phyloP scores from a whole-genome alignment of 2,888 invertebrate species.

The Xanthostigma xanthostigma region DNA sequence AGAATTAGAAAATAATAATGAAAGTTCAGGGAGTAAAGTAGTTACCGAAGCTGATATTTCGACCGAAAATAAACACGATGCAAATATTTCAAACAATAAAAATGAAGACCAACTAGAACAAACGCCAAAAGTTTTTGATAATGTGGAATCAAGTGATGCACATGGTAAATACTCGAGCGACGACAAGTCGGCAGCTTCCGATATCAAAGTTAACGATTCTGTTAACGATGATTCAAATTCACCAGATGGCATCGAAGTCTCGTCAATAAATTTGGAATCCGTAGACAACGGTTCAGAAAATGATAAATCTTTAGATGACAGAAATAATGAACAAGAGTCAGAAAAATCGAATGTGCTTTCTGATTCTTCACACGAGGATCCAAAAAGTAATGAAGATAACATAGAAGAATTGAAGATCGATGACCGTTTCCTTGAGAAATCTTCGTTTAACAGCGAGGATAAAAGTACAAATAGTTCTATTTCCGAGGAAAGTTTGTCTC shows the following conservation, averaged over 20 bases:
- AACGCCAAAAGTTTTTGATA: too few species aligned
- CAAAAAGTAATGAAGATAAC: not conserved
- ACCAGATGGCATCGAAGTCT: not conserved
- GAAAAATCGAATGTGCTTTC: not conserved
- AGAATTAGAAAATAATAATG: not conserved
- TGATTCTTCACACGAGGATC: not conserved
- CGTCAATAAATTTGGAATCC: not conserved
- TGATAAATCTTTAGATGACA: not conserved
- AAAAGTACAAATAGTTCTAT: too few species aligned
- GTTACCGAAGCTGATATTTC: constrained; percentile 1
- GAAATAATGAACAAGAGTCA: not conserved
- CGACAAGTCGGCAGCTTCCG: too few species aligned
- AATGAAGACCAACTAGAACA: too few species aligned
- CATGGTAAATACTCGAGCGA: too few species aligned
- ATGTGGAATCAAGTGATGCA: too few species aligned
- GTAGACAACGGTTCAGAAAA: not conserved
- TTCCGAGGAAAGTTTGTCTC: too few species aligned
- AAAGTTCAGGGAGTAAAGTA: not conserved
- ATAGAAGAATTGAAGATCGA: not conserved
- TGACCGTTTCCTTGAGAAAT: not conserved
- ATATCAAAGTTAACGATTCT: too few species aligned
- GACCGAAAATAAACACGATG: not conserved
- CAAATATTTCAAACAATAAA: too few species aligned
- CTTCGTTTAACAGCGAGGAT: not conserved
- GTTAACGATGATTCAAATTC: too few species aligned